Base-by-base conservation (phyloP, 2,797 vertebrate species). In the Euthynnus affinis region DNA sequence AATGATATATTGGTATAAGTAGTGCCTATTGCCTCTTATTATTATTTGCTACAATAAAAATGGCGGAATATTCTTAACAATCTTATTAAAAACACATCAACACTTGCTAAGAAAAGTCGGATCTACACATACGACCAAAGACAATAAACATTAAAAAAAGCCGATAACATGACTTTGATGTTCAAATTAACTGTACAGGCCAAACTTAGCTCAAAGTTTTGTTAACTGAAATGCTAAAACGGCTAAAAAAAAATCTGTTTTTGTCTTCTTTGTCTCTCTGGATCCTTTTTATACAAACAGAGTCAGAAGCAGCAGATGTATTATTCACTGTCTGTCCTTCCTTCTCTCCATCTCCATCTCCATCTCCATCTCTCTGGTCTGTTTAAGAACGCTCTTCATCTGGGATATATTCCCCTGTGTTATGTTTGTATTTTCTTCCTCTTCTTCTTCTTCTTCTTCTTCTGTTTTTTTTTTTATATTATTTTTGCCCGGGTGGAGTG, bases 361-460 rank as follows among this genome's bases (percentile, higher is more conserved):
- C 53, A n/a, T n/a, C 51, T 55, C 62, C 63, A 18, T 64, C 57
- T 42, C 69, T 73, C 51, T 14, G 5, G 34, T 53, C 71, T 67
- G 57, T 74, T 69, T 27, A 59, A 23, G 18, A 68, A 13, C 71
- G 7, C 58, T 42, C 53, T 25, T 42, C 20, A 13, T 70, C 25
- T 22, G 25, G 20, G 32, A 75, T 67, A 25, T 29, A 66, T 70
- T 68, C 51, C 76, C 49, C 51, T 2, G 64, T 23, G 46, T 48
- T 22, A 12, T 52, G 69, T 83, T 82, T 85, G 29, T 74, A 44
- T 82, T 52, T 23, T 55, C 40, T 78, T 55, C 29, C 48, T 46
- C 32, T 69, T 63, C 55, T 56, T 20, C n/a, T n/a, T n/a, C n/a
- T 23, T 55, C 40, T 78, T 55, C 29, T 55, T 46, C 32, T 69